Percentiles rank a stretch among this genome's conserved stretches.
These are phyloP conservation scores for Spheniscus mendiculus DNA, from an alignment of 2,113 vertebrate species.

Conservation along the genomic window DNA sequence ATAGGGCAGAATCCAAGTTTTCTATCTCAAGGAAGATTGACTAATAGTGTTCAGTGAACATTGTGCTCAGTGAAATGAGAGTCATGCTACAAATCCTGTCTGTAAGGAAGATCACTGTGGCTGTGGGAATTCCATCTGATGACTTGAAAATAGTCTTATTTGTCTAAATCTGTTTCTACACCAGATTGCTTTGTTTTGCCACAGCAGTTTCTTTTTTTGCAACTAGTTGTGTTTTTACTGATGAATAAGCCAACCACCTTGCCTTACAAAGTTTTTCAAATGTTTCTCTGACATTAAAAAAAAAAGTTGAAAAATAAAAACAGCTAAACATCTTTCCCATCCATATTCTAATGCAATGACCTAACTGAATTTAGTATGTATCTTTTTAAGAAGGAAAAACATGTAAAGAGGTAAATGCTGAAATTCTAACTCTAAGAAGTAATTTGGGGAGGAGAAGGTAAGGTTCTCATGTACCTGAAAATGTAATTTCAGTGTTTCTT, in stretches of 20 bases:
- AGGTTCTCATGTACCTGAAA: not conserved
- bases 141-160: not conserved
- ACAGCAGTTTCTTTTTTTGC: not conserved
- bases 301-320: not conserved
- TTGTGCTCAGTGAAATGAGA: not conserved
- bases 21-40: not conserved
- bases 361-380: not conserved
- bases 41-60: not conserved
- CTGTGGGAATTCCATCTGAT: not conserved
- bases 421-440: not conserved
- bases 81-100: not conserved
- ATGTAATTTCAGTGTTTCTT: not conserved
- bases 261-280: not conserved
- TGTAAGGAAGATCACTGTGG: not conserved
- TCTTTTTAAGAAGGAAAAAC: not conserved
- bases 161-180: not conserved
- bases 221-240: not conserved
- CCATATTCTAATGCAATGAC: not conserved
- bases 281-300: not conserved
- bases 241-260: not conserved
- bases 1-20: not conserved
- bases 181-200: not conserved
- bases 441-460: not conserved
- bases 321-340: not conserved
- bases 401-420: not conserved